Percentiles rank a stretch among this genome's conserved stretches.
Conservation (phyloP, 2,888 invertebrate species). For the Baronia brevicornis region DNA sequence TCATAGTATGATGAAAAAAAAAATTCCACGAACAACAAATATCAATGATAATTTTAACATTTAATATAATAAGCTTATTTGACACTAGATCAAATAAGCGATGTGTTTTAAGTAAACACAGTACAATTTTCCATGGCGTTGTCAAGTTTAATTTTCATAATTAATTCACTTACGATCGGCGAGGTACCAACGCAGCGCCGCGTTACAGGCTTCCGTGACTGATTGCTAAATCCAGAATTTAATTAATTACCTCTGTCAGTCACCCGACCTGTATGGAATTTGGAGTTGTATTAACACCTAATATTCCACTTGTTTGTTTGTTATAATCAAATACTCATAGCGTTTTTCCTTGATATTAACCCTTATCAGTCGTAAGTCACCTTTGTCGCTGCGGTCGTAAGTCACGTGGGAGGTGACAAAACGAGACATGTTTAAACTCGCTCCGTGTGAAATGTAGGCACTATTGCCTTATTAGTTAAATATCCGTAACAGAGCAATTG, state of each 20-base stretch:
- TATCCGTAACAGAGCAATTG: too few relatives aligned
- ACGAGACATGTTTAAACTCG: too few relatives aligned
- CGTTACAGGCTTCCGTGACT: slow-evolving; percentile 8
- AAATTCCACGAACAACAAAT: too few relatives aligned
- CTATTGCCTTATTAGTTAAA: too few relatives aligned
- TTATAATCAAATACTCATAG: neutral
- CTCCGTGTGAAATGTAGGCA: too few relatives aligned
- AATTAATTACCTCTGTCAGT: slow-evolving; percentile 8
- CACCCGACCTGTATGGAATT: slow-evolving; percentile 4
- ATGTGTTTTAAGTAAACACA: slow-evolving; percentile 3
- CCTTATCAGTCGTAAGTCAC: too few relatives aligned
- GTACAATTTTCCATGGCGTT: slow-evolving; percentile 4
- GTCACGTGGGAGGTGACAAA: too few relatives aligned
- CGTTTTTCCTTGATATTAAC: neutral
- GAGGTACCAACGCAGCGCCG: slow-evolving; percentile 3
- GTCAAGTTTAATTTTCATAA: slow-evolving; percentile 9
- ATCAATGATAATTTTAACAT: too few relatives aligned
- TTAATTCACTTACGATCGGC: slow-evolving; percentile 5
- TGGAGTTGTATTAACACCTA: slow-evolving; percentile 1
- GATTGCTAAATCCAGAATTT: slow-evolving; percentile 11
- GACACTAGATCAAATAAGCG: slow-evolving; percentile 6
- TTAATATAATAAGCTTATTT: slow-evolving; percentile 4
- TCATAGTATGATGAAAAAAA: too few relatives aligned
- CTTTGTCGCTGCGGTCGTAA: too few relatives aligned
- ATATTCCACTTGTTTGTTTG: neutral